Evolutionary conservation across 2,113 vertebrate genomes (phyloP), one percentile per base, ranked within the genome.

Genomic region (Galbula dea): DNA sequence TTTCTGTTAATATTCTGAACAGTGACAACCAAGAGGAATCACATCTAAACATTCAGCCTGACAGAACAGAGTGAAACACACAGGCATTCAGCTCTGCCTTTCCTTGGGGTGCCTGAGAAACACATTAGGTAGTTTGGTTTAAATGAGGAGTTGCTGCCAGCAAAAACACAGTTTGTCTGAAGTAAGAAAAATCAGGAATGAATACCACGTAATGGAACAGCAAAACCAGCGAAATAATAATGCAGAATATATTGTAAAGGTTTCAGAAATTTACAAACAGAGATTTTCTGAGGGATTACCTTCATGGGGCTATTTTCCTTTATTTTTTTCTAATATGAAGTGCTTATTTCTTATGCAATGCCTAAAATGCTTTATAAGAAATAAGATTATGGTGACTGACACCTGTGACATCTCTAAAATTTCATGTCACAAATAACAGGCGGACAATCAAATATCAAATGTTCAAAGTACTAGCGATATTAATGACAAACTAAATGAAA

Each of bases 401-500:
- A 95, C 52, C 79, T 96, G 84, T 21, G 52, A 90, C 62, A 89
- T 85, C 67, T 93, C 86, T 94, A 91, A 96, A 97, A 95, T n/a
- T 79, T 34, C 86, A 81, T 39, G 63, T 84, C 78, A 96, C 76
- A 96, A 93, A 96, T 91, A 71, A 82, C 55, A 90, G 59, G 9
- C 39, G 9, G 46, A 82, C 68, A 93, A 89, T 52, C 49, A 89
- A 85, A 85, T 87, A 94, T 89, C 68, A 19, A 92, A 95, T 92
- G 92, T 92, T 93, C 52, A 83, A 96, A 93, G 66, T 84, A 92
- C 92, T 90, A 94, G 19, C 80, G 83, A 93, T 12, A 73, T 41
- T 69, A 65, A 63, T 52, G 67, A 71, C 48, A 71, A 96, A 74
- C 48, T 90, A 96, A 95, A 94, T 71, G 11, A 96, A 96, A 95